Conservation (phyloP, 2,888 invertebrate species). For the Phyllotreta cruciferae region DNA sequence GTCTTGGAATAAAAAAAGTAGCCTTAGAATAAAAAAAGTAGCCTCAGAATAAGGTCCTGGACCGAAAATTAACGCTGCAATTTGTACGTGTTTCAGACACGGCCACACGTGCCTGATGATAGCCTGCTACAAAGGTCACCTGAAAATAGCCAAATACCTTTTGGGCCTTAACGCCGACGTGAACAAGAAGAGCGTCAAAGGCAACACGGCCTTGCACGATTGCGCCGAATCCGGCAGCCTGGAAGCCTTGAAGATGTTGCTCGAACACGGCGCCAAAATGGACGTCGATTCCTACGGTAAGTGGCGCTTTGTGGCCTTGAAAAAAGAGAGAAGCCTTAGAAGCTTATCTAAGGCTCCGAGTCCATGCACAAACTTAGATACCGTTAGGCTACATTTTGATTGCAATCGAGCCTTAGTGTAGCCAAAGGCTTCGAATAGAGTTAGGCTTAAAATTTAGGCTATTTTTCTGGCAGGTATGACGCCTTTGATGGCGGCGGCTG, state of each 20-base stretch:
- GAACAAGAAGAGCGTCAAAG: slow-evolving; percentile 90
- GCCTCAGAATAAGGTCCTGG: too few relatives aligned
- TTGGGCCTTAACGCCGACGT: slow-evolving; percentile 87
- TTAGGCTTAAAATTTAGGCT: slow-evolving; percentile 7
- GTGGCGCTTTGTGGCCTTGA: slow-evolving; percentile 36
- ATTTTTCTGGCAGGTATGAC: slow-evolving; percentile 86
- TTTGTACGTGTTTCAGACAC: slow-evolving; percentile 66
- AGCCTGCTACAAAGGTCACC: slow-evolving; percentile 95
- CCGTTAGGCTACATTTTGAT: too few relatives aligned
- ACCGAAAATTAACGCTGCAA: too few relatives aligned
- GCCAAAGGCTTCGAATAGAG: too few relatives aligned
- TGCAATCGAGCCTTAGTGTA: too few relatives aligned
- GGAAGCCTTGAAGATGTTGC: slow-evolving; percentile 87
- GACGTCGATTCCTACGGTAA: slow-evolving; percentile 91
- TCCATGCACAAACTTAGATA: too few relatives aligned
- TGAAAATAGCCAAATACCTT: slow-evolving; percentile 87
- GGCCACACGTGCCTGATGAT: slow-evolving; percentile 99
- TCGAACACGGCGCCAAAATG: slow-evolving; percentile 89
- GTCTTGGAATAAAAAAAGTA: too few relatives aligned
- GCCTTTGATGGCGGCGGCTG: slow-evolving; percentile 90
- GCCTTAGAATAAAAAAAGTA: too few relatives aligned
- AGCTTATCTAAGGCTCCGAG: too few relatives aligned
- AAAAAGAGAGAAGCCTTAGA: background rate
- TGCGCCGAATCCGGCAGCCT: slow-evolving; percentile 96
- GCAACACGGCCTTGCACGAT: slow-evolving; percentile 97